Evolutionary conservation across 2,797 vertebrate species (phyloP).

Genomic region (Onychomys torridus): DNA sequence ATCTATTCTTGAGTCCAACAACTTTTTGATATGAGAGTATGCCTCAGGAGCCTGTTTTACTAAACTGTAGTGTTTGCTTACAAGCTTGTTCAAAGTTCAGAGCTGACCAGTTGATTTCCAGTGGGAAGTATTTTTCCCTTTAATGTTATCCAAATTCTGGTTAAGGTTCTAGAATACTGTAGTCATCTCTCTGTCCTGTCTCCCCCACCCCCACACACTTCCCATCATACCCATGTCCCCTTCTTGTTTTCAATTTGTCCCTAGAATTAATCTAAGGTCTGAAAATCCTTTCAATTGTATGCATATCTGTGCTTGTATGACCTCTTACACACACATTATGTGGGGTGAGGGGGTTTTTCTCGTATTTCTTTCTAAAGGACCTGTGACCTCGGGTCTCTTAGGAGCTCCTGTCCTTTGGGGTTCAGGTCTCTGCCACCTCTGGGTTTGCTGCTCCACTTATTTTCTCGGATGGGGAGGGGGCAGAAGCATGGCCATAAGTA

Average conservation of each 20-base stretch:
- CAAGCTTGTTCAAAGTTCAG: constrained; percentile 1
- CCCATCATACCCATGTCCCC: background rate
- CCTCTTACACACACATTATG: background rate
- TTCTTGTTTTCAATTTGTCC: background rate
- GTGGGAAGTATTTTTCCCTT: background rate
- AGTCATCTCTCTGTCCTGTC: background rate
- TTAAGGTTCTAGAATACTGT: background rate
- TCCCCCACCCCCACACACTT: no score
- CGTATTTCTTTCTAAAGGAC: background rate
- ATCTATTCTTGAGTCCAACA: background rate
- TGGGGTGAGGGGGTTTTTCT: background rate
- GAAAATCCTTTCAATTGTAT: background rate
- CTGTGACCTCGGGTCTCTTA: background rate
- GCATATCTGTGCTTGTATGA: background rate
- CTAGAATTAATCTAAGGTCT: background rate
- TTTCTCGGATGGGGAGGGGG: background rate
- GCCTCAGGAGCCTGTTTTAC: background rate
- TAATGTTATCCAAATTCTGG: background rate
- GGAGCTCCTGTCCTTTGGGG: background rate
- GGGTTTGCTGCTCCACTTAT: background rate
- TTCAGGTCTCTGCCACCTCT: constrained; percentile 6
- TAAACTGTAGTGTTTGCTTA: constrained; percentile 45
- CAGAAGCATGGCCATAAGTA: background rate
- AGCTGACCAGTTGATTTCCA: constrained; percentile 10
- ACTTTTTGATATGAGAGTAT: background rate